Evolutionary conservation across 2,888 invertebrate genomes (phyloP).

Genomic region (Drosophila incognita): DNA sequence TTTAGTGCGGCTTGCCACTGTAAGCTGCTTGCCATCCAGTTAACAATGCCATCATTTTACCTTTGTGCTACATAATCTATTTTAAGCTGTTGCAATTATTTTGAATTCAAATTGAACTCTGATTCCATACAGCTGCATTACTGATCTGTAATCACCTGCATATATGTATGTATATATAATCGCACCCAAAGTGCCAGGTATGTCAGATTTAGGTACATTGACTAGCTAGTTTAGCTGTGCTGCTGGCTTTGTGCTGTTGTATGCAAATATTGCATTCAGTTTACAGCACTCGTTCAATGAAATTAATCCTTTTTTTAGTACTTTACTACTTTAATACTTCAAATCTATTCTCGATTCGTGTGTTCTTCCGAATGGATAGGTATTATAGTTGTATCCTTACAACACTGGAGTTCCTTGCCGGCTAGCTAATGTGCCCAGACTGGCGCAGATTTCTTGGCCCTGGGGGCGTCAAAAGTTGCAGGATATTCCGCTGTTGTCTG

Average conservation of each 20-base stretch:
- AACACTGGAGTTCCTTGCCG: neutral
- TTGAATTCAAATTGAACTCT: neutral
- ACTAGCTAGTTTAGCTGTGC: neutral
- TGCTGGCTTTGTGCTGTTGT: neutral
- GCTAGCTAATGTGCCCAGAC: conserved; percentile 9
- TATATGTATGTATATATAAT: neutral
- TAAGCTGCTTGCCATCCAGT: neutral
- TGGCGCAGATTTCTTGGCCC: neutral
- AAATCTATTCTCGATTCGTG: neutral
- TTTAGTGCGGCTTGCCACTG: neutral
- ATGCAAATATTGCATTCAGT: neutral
- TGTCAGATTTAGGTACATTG: neutral
- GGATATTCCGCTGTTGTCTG: conserved; percentile 24
- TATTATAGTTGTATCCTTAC: neutral
- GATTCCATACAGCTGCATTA: neutral
- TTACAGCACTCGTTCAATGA: neutral
- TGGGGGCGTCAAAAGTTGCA: conserved; percentile 32
- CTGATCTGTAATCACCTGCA: neutral
- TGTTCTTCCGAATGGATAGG: neutral
- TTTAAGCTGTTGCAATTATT: conserved; percentile 3
- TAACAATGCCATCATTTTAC: neutral
- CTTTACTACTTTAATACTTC: neutral
- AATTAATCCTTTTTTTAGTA: neutral
- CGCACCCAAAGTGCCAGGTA: neutral
- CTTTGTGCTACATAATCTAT: neutral